phyloP scores from a whole-genome alignment of 2,797 vertebrate species.

The Phoebastria nigripes region DNA sequence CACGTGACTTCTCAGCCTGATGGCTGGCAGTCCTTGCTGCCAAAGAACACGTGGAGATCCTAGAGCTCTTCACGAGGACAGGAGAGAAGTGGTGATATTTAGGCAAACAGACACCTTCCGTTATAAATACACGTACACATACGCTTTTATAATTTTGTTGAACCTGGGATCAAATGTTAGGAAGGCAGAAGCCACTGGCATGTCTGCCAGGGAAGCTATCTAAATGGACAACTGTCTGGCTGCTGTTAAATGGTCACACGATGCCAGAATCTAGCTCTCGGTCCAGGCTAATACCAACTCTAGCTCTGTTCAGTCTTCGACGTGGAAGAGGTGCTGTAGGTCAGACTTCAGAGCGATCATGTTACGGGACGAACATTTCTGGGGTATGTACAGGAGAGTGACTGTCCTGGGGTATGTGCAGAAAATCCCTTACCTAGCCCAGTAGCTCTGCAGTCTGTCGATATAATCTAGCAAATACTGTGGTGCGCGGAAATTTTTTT shows the following conservation, averaged over 20 bases:
- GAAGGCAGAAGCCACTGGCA: constrained; percentile 44
- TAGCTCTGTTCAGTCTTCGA: neutral
- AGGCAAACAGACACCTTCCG: constrained; percentile 8
- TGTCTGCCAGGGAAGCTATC: neutral
- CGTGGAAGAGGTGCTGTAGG: constrained; percentile 39
- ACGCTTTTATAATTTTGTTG: neutral
- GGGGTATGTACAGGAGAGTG: constrained; percentile 33
- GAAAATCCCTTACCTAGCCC: constrained; percentile 45
- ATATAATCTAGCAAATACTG: constrained; percentile 57
- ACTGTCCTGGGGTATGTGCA: constrained; percentile 48
- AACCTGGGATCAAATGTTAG: constrained; percentile 58
- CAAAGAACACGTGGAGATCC: constrained; percentile 30
- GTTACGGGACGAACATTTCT: neutral
- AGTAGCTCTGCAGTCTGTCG: constrained; percentile 32
- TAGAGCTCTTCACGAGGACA: constrained; percentile 15
- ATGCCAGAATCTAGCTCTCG: neutral
- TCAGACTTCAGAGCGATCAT: neutral
- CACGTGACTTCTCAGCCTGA: constrained; percentile 51
- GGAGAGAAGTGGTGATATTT: neutral
- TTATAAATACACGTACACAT: neutral
- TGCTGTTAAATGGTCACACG: neutral
- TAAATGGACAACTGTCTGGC: neutral
- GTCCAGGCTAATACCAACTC: neutral
- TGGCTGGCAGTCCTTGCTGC: constrained; percentile 59
- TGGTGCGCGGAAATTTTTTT: constrained; percentile 55